Conservation (phyloP, 2,113 vertebrate species). For the Podiceps cristatus region DNA sequence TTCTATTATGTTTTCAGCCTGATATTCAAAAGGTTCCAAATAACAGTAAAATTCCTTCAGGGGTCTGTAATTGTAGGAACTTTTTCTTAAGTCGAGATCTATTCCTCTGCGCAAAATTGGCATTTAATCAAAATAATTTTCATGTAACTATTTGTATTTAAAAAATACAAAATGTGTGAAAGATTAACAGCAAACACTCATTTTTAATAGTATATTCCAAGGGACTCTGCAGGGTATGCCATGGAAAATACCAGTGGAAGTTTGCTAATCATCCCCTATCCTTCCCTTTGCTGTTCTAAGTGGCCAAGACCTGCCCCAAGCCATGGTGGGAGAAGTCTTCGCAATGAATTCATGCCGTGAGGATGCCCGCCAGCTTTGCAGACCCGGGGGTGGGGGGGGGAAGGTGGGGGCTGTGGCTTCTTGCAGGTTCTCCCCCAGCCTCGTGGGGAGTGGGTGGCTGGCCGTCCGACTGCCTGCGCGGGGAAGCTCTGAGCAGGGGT, state of each 20-base stretch:
- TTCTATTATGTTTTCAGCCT: background rate
- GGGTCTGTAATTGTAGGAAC: background rate
- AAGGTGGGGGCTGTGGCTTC: background rate
- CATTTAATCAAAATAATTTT: constrained; percentile 10
- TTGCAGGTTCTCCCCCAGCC: background rate
- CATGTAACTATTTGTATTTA: background rate
- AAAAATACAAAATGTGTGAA: background rate
- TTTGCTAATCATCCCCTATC: background rate
- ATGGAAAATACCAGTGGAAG: background rate
- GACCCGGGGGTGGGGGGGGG: too few species aligned
- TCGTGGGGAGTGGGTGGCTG: background rate
- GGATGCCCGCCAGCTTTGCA: background rate
- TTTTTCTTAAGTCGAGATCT: background rate
- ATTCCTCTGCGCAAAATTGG: background rate
- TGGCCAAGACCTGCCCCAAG: background rate
- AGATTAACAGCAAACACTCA: background rate
- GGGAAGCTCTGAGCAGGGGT: background rate
- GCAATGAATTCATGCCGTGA: background rate
- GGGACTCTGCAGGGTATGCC: background rate
- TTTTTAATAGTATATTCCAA: background rate
- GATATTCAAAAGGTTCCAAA: background rate
- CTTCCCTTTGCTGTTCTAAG: background rate
- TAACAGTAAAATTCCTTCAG: background rate
- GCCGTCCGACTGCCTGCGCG: fast-evolving
- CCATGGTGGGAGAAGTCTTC: background rate